Percentiles rank a stretch among this genome's conserved stretches.
Conservation (phyloP, 2,888 invertebrate genomes). For the Apamea sordens region DNA sequence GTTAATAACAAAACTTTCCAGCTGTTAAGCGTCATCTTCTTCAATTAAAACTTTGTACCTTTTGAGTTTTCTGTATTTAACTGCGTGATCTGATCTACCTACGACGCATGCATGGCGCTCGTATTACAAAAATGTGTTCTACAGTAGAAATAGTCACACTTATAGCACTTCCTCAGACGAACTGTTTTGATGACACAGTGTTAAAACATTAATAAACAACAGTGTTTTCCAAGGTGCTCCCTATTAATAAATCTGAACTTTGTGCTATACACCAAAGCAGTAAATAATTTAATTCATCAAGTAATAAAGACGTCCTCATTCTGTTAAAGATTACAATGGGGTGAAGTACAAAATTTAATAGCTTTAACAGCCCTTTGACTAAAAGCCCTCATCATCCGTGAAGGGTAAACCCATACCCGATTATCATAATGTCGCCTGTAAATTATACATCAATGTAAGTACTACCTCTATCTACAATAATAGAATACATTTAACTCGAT, state of each 20-base stretch:
- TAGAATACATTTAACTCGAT: constrained; percentile 22
- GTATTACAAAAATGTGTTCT: neutral
- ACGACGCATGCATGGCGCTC: neutral
- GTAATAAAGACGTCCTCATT: constrained; percentile 15
- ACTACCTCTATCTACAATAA: neutral
- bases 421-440: constrained; percentile 25
- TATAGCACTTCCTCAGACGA: neutral
- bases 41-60: neutral
- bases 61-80: neutral
- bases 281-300: constrained; percentile 29
- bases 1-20: neutral
- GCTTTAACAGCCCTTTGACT: constrained; percentile 10
- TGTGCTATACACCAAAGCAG: neutral
- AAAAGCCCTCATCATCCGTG: neutral
- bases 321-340: constrained; percentile 19
- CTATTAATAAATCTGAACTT: neutral
- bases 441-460: constrained; percentile 26
- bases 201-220: too few relatives aligned
- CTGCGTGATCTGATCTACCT: neutral
- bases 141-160: too few relatives aligned
- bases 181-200: too few relatives aligned
- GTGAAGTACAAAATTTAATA: constrained; percentile 10
- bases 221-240: too few relatives aligned
- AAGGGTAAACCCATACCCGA: neutral
- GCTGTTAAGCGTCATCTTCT: neutral